phyloP scores from a whole-genome alignment of 2,797 vertebrate species.

The Chlorospingus flavigularis region DNA sequence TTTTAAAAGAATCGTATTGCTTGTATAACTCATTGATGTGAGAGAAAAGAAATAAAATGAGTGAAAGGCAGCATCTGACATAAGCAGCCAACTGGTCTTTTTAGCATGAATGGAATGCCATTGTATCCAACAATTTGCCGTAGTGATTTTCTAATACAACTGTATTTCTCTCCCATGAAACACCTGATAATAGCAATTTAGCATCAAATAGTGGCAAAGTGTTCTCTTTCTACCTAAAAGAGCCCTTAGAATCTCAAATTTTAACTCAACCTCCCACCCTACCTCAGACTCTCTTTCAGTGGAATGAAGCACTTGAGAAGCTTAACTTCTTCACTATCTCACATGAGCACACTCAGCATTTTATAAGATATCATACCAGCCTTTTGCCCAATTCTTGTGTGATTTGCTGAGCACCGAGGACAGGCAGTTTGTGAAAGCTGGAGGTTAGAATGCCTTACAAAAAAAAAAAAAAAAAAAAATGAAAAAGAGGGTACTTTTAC shows the following conservation, averaged over 20 bases:
- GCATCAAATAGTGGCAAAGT: neutral
- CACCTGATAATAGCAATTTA: neutral
- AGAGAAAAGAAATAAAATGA: neutral
- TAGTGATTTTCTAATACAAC: neutral
- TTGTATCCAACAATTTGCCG: neutral
- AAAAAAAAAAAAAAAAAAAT: neutral
- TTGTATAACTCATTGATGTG: neutral
- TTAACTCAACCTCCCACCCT: neutral
- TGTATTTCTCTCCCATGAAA: neutral
- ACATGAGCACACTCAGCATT: neutral
- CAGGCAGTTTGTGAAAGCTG: neutral
- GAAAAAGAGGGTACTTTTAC: neutral
- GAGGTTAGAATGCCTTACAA: neutral
- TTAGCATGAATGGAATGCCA: neutral
- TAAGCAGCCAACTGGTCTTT: neutral
- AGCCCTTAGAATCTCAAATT: neutral
- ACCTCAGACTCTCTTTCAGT: neutral
- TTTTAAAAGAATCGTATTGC: neutral
- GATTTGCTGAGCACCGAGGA: neutral
- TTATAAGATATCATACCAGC: neutral
- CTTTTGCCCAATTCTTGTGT: neutral
- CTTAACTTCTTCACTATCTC: neutral
- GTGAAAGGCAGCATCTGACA: neutral
- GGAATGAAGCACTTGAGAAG: neutral
- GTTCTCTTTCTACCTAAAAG: neutral